Evolutionary conservation across 2,113 vertebrate species (phyloP).

Genomic region (Psammodynastes pulverulentus): DNA sequence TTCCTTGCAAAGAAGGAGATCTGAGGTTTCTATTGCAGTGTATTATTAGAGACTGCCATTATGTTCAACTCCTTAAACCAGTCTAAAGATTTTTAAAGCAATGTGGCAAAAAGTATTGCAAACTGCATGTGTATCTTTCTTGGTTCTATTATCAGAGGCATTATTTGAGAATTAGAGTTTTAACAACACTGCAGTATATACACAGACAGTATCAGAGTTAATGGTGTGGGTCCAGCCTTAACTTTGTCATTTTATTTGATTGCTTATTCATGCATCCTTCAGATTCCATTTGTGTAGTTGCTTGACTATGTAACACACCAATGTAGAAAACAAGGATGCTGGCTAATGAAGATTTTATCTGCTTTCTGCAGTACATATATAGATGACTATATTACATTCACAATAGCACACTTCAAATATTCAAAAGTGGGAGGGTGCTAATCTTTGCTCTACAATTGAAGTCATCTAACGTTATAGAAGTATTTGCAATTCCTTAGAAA

Average conservation of each 20-base stretch:
- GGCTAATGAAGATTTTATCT: conserved; percentile 5
- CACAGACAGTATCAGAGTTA: neutral
- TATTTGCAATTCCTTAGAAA: neutral
- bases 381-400: neutral
- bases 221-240: conserved; percentile 2
- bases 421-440: neutral
- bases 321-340: neutral
- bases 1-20: conserved; percentile 14
- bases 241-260: conserved; percentile 20
- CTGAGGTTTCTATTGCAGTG: neutral
- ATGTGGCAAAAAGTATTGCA: neutral
- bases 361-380: neutral
- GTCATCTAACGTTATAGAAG: neutral
- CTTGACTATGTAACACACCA: conserved; percentile 23
- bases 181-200: neutral
- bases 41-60: conserved; percentile 18
- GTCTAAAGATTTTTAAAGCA: neutral
- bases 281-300: conserved; percentile 18
- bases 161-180: conserved; percentile 11
- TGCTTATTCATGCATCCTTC: conserved; percentile 15
- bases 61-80: neutral
- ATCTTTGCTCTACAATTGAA: neutral
- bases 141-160: conserved; percentile 6
- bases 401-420: neutral
- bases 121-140: neutral